Percentiles rank a stretch among this genome's conserved stretches.
These are phyloP conservation scores for Lymantria dispar DNA, from an alignment of 2,888 invertebrate species.

Conservation along the genomic window DNA sequence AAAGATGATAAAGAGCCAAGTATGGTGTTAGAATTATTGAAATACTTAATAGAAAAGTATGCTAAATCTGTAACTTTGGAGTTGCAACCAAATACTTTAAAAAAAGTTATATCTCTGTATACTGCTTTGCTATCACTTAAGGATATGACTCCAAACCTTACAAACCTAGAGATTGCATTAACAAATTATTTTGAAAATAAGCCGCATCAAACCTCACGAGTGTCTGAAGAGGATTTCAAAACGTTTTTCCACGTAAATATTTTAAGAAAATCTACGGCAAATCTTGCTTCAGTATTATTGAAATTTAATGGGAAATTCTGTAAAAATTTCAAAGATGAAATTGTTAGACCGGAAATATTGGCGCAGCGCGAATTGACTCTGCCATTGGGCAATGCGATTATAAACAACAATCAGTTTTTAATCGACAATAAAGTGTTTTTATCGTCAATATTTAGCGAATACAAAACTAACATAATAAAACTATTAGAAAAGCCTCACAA, in stretches of 20 bases:
- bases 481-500: slow-evolving; percentile 87
- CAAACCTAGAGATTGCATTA: slow-evolving; percentile 79
- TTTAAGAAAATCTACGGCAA: slow-evolving; percentile 80
- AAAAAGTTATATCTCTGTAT: slow-evolving; percentile 67
- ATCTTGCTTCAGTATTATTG: slow-evolving; percentile 82
- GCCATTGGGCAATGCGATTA: slow-evolving; percentile 79
- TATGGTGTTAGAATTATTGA: slow-evolving; percentile 75
- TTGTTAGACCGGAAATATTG: slow-evolving; percentile 66
- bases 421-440: slow-evolving; percentile 72
- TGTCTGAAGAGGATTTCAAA: slow-evolving; percentile 79
- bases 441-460: slow-evolving; percentile 78
- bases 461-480: slow-evolving; percentile 84
- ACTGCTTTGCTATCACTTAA: slow-evolving; percentile 62
- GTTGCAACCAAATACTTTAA: slow-evolving; percentile 55
- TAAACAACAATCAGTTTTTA: slow-evolving; percentile 62
- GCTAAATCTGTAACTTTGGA: slow-evolving; percentile 53
- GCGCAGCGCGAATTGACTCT: slow-evolving; percentile 85
- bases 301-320: slow-evolving; percentile 75
- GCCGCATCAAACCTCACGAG: slow-evolving; percentile 79
- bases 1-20: slow-evolving; percentile 75
- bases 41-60: slow-evolving; percentile 71
- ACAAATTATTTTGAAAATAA: slow-evolving; percentile 82
- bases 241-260: slow-evolving; percentile 76
- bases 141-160: slow-evolving; percentile 68
- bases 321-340: slow-evolving; percentile 68